A percentile compares a stretch with the other conserved stretches of the same genome.
Evolutionary conservation across 2,888 invertebrate genomes (phyloP).

Genomic region (Drosophila ezoana): DNA sequence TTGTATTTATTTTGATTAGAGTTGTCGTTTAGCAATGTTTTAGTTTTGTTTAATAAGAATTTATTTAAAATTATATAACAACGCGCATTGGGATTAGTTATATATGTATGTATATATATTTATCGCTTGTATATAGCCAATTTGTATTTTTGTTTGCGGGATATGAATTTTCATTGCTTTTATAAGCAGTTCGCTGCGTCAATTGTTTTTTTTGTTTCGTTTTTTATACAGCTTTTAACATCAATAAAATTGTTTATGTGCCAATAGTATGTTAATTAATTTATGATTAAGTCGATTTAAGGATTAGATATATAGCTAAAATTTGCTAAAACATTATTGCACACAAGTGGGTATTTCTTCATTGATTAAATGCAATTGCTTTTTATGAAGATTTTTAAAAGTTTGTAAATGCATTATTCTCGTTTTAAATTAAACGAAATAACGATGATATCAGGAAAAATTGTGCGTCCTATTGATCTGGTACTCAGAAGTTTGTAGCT

Average conservation of each 20-base stretch:
- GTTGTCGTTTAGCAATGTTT: constrained; percentile 41
- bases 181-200: constrained; percentile 28
- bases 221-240: constrained; percentile 58
- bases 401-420: constrained; percentile 50
- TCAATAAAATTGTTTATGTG: constrained; percentile 76
- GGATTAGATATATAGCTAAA: constrained; percentile 56
- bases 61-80: constrained; percentile 75
- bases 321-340: constrained; percentile 72
- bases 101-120: constrained; percentile 34
- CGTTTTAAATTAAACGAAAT: constrained; percentile 25
- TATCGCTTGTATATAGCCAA: constrained; percentile 65
- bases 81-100: constrained; percentile 59
- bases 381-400: constrained; percentile 32
- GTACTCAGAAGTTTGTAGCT: constrained; percentile 63
- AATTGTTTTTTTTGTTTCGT: constrained; percentile 1
- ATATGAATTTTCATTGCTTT: constrained; percentile 73
- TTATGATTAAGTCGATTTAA: constrained; percentile 35
- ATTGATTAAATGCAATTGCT: constrained; percentile 67
- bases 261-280: constrained; percentile 64
- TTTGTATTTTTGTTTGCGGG: constrained; percentile 51
- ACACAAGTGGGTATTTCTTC: constrained; percentile 29
- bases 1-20: constrained; percentile 65
- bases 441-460: constrained; percentile 29
- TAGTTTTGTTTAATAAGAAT: constrained; percentile 41
- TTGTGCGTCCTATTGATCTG: constrained; percentile 45